Percentiles rank a stretch among this genome's conserved stretches.
Evolutionary conservation across 2,888 invertebrate genomes (phyloP).

Genomic region (Crepidodera aurea): DNA sequence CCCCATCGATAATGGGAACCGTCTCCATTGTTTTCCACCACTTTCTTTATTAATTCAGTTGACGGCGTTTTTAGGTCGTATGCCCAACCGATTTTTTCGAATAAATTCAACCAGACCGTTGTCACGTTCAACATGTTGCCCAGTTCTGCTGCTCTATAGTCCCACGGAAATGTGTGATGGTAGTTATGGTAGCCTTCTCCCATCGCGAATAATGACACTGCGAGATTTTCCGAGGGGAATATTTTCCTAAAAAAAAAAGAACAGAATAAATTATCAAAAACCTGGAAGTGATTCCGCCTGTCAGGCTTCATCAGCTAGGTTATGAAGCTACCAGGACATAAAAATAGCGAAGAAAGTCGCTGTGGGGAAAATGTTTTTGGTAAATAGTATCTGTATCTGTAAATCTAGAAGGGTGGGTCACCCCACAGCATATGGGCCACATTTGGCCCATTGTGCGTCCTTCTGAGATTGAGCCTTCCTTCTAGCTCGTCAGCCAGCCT

Average conservation of each 20-base stretch:
- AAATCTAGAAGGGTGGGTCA: too few species aligned
- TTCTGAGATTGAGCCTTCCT: too few species aligned
- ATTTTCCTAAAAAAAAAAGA: constrained; percentile 67
- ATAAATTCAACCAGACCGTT: constrained; percentile 73
- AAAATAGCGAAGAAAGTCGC: too few species aligned
- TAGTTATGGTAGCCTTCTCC: constrained; percentile 96
- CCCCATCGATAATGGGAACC: constrained; percentile 41
- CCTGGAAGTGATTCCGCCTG: neutral
- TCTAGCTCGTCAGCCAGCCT: too few species aligned
- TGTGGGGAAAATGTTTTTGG: too few species aligned
- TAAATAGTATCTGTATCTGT: too few species aligned
- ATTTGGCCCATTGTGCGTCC: too few species aligned
- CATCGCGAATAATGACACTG: constrained; percentile 76
- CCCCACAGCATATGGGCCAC: too few species aligned
- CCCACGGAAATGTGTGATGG: constrained; percentile 94
- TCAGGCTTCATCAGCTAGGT: too few species aligned
- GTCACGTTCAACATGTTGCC: constrained; percentile 74
- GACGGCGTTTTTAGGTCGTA: constrained; percentile 78
- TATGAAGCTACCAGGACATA: too few species aligned
- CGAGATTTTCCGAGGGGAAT: constrained; percentile 79
- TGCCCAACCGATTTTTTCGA: constrained; percentile 76
- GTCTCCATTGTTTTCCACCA: constrained; percentile 66
- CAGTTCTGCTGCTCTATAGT: constrained; percentile 89
- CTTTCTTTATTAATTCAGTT: constrained; percentile 63
- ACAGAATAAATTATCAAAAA: too few species aligned